phyloP scores from a whole-genome alignment of 2,888 invertebrate genomes.

The Apotomis betuletana region DNA sequence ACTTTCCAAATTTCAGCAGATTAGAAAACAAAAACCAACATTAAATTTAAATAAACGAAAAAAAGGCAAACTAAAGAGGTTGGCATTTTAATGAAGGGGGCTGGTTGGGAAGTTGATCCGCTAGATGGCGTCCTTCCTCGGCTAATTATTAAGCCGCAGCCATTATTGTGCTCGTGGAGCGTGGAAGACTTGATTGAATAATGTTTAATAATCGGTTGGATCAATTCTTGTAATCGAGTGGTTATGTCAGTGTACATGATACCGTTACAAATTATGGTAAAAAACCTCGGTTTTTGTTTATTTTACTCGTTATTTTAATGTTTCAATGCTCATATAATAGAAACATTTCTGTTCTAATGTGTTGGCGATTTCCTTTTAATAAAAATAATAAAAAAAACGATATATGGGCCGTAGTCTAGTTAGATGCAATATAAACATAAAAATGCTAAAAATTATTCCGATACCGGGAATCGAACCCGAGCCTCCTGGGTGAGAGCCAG shows the following conservation, averaged over 20 bases:
- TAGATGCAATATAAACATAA: not conserved
- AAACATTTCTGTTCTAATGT: no score
- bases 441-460: conserved; percentile 55
- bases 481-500: conserved; percentile 56
- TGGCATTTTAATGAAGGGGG: conserved; percentile 3
- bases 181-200: conserved; percentile 30
- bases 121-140: conserved; percentile 31
- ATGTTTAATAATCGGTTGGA: conserved; percentile 30
- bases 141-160: conserved; percentile 16
- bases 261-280: not conserved
- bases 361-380: no score
- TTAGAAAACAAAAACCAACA: no score
- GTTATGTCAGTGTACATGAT: conserved; percentile 27
- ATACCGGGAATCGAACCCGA: conserved; percentile 80
- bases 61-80: not conserved
- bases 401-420: no score
- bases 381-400: no score
- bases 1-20: no score
- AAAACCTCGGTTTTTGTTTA: no score
- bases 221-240: conserved; percentile 20
- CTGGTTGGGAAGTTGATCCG: conserved; percentile 22
- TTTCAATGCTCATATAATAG: no score
- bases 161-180: conserved; percentile 23
- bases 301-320: no score
- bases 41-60: no score